Base-by-base conservation (phyloP, 2,113 vertebrate genomes). In the Galbula dea region DNA sequence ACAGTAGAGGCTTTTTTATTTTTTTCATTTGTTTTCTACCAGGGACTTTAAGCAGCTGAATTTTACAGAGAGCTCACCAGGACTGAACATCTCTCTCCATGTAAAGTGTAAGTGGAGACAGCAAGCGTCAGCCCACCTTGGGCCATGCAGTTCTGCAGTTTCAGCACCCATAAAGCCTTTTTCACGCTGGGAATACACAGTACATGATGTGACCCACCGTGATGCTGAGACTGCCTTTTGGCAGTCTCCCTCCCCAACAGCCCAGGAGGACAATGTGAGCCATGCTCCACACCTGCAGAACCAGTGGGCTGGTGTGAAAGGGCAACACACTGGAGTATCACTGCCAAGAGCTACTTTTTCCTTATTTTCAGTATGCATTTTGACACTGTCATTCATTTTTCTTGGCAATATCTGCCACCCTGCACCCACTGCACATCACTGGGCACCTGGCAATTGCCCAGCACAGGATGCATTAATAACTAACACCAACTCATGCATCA, bases 41-140 rank as follows among this genome's bases (percentile, higher is more conserved):
- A 4, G 6, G 9, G 6, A 8, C 17, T 85, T 86, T 74, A 43
- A 89, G 27, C 34, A 82, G 16, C 14, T 66, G 20, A 81, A 78
- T 30, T 41, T 82, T 67, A 17, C 73, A 86, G 36, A 83, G 26
- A 51, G 26, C 41, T 36, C 77, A 61, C 12, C 17, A 29, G 45
- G 36, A 41, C 18, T 24, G 8, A 84, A 65, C 1, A 4, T 18
- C 14, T 55, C 43, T 66, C 12, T 59, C 58, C 18, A 24, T 0
- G 0, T 15, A 57, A 1, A 0, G 7, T 36, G 16, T 12, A 8
- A 82, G 15, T 0, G 1, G 13, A 86, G 66, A 54, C 48, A 61
- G 10, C 11, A 61, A 75, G 54, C 49, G 39, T 49, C 45, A 52
- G 51, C 34, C 15, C 45, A n/a, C 39, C 21, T 67, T 7, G 5